These are phyloP conservation scores for Cecropterus lyciades DNA, from an alignment of 1,140 invertebrate genomes.

Conservation along the genomic window DNA sequence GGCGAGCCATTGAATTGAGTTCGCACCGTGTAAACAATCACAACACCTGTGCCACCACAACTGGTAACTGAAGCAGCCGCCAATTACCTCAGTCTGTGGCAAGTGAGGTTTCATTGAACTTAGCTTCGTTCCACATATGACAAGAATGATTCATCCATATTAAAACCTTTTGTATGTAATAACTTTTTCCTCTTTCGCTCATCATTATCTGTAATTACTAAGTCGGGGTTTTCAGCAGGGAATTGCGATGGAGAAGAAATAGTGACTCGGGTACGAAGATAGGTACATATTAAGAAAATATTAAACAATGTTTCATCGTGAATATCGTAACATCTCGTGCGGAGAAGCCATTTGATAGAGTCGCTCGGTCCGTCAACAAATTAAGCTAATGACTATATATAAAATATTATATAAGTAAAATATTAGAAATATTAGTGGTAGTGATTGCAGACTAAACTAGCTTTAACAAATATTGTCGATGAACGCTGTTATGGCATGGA, in stretches of 20 bases:
- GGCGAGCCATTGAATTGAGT: constrained; percentile 61
- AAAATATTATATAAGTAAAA: too few species aligned
- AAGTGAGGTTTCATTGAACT: constrained; percentile 11
- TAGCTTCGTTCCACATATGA: neutral
- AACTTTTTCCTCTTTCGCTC: neutral
- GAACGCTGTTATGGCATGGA: too few species aligned
- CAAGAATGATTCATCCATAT: constrained; percentile 5
- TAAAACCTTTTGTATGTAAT: too few species aligned
- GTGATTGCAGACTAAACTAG: too few species aligned
- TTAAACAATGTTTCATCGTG: neutral
- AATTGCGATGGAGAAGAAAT: neutral
- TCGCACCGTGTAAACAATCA: constrained; percentile 68
- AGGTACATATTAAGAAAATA: neutral
- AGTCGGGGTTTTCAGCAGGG: neutral
- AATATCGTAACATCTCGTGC: neutral
- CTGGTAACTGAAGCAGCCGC: constrained; percentile 28
- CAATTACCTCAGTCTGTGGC: constrained; percentile 11
- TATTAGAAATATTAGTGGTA: too few species aligned
- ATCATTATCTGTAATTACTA: neutral
- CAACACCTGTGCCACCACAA: constrained; percentile 61
- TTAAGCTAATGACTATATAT: too few species aligned
- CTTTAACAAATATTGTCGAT: too few species aligned
- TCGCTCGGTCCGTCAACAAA: neutral
- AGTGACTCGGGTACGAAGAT: neutral
- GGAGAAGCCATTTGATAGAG: neutral